A percentile compares a stretch with the other conserved stretches of the same genome.
Evolutionary conservation across 2,888 invertebrate species (phyloP).

Genomic region (Calliopum simillimum): DNA sequence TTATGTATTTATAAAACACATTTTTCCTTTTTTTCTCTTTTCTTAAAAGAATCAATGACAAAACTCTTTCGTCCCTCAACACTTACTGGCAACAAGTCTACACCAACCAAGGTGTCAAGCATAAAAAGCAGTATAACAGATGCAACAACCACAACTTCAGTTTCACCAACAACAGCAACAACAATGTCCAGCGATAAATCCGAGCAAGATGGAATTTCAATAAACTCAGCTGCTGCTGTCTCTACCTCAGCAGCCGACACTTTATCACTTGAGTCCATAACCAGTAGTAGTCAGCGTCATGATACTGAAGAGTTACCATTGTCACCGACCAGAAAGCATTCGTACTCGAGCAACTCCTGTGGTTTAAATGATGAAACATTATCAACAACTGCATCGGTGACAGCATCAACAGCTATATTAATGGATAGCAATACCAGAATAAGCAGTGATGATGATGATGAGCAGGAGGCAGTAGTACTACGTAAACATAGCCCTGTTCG

Average conservation of each 20-base stretch:
- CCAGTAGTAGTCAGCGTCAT: slow-evolving; percentile 59
- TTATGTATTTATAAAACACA: slow-evolving; percentile 33
- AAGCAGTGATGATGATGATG: slow-evolving; percentile 37
- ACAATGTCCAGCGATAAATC: slow-evolving; percentile 35
- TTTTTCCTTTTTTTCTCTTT: slow-evolving; percentile 39
- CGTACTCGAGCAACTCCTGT: slow-evolving; percentile 29
- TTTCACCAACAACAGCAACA: slow-evolving; percentile 35
- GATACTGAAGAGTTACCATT: slow-evolving; percentile 42
- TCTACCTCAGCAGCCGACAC: slow-evolving; percentile 52
- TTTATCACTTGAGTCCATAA: slow-evolving; percentile 63
- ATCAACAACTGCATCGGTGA: slow-evolving; percentile 56
- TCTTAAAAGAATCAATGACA: slow-evolving; percentile 64
- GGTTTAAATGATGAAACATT: slow-evolving; percentile 50
- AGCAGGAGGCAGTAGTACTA: slow-evolving; percentile 36
- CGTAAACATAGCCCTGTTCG: neutral
- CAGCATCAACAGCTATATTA: slow-evolving; percentile 60
- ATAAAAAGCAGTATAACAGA: slow-evolving; percentile 52
- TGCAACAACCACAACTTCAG: slow-evolving; percentile 53
- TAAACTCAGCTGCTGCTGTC: slow-evolving; percentile 25
- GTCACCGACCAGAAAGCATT: slow-evolving; percentile 29
- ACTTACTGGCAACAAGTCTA: slow-evolving; percentile 42
- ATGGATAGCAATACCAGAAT: slow-evolving; percentile 48
- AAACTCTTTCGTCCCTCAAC: slow-evolving; percentile 65
- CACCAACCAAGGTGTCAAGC: slow-evolving; percentile 47
- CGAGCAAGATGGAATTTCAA: slow-evolving; percentile 27